These are phyloP conservation scores for Aphelinus atriplicis DNA, from an alignment of 1,140 invertebrate genomes.

Conservation along the genomic window DNA sequence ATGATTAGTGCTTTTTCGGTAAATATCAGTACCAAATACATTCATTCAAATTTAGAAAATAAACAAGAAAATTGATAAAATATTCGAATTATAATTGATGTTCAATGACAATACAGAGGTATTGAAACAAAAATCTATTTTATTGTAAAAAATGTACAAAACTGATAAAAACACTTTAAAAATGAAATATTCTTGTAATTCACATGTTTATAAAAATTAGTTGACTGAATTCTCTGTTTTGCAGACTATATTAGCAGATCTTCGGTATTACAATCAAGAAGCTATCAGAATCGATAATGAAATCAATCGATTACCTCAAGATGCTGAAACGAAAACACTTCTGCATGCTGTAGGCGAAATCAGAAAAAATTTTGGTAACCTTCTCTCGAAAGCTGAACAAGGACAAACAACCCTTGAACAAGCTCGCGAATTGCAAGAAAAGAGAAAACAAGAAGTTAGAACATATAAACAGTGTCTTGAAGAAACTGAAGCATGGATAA, in stretches of 20 bases:
- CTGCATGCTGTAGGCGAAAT: conserved; percentile 64
- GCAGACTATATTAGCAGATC: conserved; percentile 70
- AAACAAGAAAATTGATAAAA: too few species aligned
- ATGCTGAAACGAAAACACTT: conserved; percentile 67
- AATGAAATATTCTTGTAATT: too few species aligned
- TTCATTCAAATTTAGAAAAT: neutral
- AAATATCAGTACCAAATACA: conserved; percentile 34
- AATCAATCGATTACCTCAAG: conserved; percentile 63
- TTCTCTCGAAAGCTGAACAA: conserved; percentile 72
- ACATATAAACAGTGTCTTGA: conserved; percentile 71
- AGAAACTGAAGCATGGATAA: conserved; percentile 73
- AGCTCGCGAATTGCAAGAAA: conserved; percentile 67
- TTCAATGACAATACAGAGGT: too few species aligned
- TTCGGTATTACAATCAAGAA: conserved; percentile 69
- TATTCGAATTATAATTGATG: too few species aligned
- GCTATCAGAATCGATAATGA: conserved; percentile 67
- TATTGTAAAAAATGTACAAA: neutral
- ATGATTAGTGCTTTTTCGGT: conserved; percentile 78
- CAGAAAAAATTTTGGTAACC: conserved; percentile 66
- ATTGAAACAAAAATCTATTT: neutral
- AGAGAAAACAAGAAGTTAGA: conserved; percentile 68
- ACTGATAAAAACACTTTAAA: too few species aligned
- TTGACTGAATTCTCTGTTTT: conserved; percentile 46
- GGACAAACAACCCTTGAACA: conserved; percentile 69
- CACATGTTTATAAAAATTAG: too few species aligned